Evolutionary conservation across 2,797 vertebrate genomes (phyloP).

Genomic region (Enteromius anoplus): DNA sequence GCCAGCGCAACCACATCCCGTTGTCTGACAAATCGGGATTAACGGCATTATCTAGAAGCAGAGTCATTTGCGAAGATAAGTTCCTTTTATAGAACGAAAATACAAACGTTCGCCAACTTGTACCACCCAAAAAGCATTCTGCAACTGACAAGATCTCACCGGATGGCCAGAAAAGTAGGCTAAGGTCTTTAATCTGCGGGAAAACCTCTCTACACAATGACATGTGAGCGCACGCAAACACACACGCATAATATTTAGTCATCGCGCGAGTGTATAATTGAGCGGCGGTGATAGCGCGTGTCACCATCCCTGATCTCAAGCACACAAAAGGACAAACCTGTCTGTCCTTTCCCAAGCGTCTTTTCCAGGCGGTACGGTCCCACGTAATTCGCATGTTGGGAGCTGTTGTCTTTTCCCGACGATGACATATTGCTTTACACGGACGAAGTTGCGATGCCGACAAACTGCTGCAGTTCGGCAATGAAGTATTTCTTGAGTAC

Average conservation of each 20-base stretch:
- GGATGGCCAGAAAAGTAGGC: constrained; percentile 36
- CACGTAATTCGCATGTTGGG: constrained; percentile 97
- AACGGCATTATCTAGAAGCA: constrained; percentile 39
- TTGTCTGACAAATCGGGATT: constrained; percentile 52
- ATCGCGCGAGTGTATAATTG: constrained; percentile 5
- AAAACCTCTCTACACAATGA: constrained; percentile 30
- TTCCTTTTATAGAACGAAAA: background rate
- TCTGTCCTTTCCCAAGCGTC: constrained; percentile 99
- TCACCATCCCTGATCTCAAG: constrained; percentile 19
- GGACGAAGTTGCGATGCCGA: constrained; percentile 43
- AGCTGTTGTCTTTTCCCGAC: constrained; percentile 94
- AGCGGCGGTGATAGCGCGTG: constrained; percentile 31
- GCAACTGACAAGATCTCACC: background rate
- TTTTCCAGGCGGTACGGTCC: constrained; percentile 99
- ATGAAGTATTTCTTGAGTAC: constrained; percentile 62
- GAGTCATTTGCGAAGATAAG: constrained; percentile 36
- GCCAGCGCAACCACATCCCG: constrained; percentile 18
- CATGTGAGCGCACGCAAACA: constrained; percentile 23
- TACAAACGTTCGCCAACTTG: background rate
- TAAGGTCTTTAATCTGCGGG: background rate
- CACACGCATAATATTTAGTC: constrained; percentile 9
- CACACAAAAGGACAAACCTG: constrained; percentile 84
- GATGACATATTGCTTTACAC: constrained; percentile 83
- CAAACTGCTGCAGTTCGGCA: constrained; percentile 51
- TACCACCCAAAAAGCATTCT: background rate